Evolutionary conservation across 1,140 invertebrate species (phyloP).

Genomic region (Rhyacophila brunnea): DNA sequence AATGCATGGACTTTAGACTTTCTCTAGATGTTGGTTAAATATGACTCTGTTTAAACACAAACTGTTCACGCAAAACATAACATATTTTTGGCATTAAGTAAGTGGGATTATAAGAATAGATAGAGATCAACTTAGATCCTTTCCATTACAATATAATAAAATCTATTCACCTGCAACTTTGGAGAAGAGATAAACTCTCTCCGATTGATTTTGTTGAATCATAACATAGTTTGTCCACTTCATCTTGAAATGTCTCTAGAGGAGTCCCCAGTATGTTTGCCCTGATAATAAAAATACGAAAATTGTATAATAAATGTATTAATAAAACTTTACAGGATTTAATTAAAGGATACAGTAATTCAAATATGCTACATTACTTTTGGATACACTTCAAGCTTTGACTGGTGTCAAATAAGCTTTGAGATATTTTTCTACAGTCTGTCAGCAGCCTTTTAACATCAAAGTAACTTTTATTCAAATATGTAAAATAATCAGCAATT

Average conservation of each 20-base stretch:
- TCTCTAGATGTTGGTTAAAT: no score
- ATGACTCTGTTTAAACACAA: no score
- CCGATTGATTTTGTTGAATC: neutral
- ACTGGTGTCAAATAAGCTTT: constrained; percentile 49
- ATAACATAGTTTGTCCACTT: constrained; percentile 40
- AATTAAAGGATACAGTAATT: neutral
- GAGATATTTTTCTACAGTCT: constrained; percentile 50
- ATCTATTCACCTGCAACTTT: constrained; percentile 6
- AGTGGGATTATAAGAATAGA: no score
- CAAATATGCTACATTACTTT: constrained; percentile 40
- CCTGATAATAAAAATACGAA: constrained; percentile 37
- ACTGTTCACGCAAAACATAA: no score
- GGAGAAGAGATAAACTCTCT: neutral
- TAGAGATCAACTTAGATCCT: no score
- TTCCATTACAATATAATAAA: neutral
- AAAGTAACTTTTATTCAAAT: constrained; percentile 46
- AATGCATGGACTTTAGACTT: no score
- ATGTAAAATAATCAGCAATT: constrained; percentile 49
- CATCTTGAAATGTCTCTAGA: constrained; percentile 41
- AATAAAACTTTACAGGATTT: neutral
- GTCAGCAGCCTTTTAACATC: constrained; percentile 47
- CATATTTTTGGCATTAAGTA: no score
- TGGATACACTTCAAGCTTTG: constrained; percentile 45
- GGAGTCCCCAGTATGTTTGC: constrained; percentile 41
- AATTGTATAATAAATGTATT: neutral